Percentiles rank a stretch among this genome's conserved stretches.
phyloP scores from a whole-genome alignment of 2,113 vertebrate species.

The Callorhinus ursinus region DNA sequence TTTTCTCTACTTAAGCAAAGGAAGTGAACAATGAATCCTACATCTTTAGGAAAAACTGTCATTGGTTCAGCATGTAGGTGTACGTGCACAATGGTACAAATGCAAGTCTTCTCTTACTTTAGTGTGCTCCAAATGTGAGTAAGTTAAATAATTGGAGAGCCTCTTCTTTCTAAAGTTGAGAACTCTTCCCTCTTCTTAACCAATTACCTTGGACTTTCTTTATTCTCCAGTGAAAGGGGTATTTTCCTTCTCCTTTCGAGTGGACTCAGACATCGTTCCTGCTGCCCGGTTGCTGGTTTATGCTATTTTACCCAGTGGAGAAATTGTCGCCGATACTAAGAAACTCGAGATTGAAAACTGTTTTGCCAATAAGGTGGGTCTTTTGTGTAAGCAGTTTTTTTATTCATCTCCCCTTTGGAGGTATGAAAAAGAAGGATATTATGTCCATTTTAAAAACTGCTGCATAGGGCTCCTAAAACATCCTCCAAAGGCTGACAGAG shows the following conservation, averaged over 20 bases:
- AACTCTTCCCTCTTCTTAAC: neutral
- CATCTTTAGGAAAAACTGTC: neutral
- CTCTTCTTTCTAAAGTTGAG: neutral
- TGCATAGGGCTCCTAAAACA: neutral
- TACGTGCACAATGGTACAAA: too few relatives aligned
- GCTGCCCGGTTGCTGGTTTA: conserved; percentile 89
- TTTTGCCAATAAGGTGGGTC: conserved; percentile 91
- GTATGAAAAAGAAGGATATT: neutral
- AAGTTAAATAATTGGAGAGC: neutral
- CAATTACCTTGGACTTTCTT: neutral
- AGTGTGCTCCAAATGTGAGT: neutral
- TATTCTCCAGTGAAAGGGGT: conserved; percentile 81
- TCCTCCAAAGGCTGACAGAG: neutral
- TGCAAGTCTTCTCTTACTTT: neutral
- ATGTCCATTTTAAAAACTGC: neutral
- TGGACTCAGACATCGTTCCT: conserved; percentile 85
- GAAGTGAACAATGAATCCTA: neutral
- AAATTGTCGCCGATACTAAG: conserved; percentile 88
- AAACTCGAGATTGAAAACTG: conserved; percentile 86
- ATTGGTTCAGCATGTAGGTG: neutral
- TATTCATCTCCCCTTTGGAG: neutral
- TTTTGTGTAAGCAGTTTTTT: neutral
- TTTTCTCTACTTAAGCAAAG: neutral
- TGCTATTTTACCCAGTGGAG: conserved; percentile 84
- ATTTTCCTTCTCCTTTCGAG: conserved; percentile 82